Evolutionary conservation across 2,113 vertebrate genomes (phyloP).

Genomic region (Pseudorectes ferrugineus): DNA sequence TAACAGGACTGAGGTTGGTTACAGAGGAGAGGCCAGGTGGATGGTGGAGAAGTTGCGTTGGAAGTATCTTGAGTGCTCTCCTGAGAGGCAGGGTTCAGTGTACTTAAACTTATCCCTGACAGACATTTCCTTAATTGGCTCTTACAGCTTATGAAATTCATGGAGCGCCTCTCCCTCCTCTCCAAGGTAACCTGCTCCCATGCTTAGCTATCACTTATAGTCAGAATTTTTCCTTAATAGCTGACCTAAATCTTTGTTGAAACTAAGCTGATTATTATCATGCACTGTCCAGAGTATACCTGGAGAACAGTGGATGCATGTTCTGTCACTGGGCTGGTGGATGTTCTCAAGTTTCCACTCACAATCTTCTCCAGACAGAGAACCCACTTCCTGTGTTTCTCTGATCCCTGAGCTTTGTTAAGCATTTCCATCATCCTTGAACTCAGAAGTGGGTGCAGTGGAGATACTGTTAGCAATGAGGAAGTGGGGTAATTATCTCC

Average conservation of each 20-base stretch:
- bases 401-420: not conserved
- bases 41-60: not conserved
- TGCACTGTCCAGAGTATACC: not conserved
- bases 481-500: not conserved
- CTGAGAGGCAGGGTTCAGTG: not conserved
- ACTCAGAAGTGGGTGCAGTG: not conserved
- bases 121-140: not conserved
- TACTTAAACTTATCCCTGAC: not conserved
- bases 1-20: accelerated
- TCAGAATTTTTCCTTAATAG: not conserved
- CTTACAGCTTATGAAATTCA: not conserved
- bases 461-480: not conserved
- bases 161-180: not conserved
- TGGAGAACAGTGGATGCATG: not conserved
- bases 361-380: not conserved
- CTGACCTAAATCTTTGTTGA: slow-evolving; percentile 10
- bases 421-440: not conserved
- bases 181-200: not conserved
- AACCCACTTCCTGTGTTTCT: not conserved
- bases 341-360: not conserved
- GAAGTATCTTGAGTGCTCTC: not conserved
- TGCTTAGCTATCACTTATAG: not conserved
- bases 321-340: not conserved
- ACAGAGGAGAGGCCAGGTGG: not conserved
- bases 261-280: slow-evolving; percentile 6